Conservation (phyloP, 2,888 invertebrate genomes). For the Blera fallax region DNA sequence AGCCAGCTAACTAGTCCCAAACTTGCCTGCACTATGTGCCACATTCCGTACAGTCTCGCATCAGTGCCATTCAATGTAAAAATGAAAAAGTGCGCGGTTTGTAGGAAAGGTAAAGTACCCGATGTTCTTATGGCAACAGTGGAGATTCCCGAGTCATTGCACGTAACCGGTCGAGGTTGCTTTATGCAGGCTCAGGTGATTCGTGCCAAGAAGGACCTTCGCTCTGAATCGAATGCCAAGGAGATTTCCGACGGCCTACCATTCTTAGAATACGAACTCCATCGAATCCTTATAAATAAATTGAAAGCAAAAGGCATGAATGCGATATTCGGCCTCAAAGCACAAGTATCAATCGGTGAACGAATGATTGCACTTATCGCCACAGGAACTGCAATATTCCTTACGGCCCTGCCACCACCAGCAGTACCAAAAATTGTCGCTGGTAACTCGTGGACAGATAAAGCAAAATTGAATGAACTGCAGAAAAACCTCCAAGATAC, state of each 20-base stretch:
- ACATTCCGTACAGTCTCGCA: constrained; percentile 91
- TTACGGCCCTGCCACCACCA: constrained; percentile 90
- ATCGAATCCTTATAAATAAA: constrained; percentile 94
- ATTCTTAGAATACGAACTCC: constrained; percentile 97
- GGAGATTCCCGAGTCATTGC: constrained; percentile 90
- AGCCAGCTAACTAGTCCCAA: constrained; percentile 47
- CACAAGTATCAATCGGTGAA: constrained; percentile 92
- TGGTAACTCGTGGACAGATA: constrained; percentile 86
- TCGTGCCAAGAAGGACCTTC: constrained; percentile 89
- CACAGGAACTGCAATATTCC: constrained; percentile 91
- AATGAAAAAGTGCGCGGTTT: constrained; percentile 88
- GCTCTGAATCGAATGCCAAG: constrained; percentile 93
- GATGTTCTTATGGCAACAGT: constrained; percentile 95
- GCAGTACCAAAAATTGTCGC: constrained; percentile 88
- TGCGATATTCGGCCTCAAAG: constrained; percentile 93
- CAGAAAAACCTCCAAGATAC: constrained; percentile 88
- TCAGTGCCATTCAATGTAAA: constrained; percentile 89
- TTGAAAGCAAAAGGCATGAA: constrained; percentile 97
- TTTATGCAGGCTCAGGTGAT: constrained; percentile 89
- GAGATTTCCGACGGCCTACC: constrained; percentile 98
- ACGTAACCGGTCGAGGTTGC: constrained; percentile 87
- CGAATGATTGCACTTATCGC: constrained; percentile 93
- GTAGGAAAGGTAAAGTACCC: constrained; percentile 92
- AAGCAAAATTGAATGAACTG: constrained; percentile 86
- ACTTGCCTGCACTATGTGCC: constrained; percentile 83